Evolutionary conservation across 2,113 vertebrate species (phyloP), one percentile per base, ranked within the genome.

Genomic region (Dolichotis patagonum): DNA sequence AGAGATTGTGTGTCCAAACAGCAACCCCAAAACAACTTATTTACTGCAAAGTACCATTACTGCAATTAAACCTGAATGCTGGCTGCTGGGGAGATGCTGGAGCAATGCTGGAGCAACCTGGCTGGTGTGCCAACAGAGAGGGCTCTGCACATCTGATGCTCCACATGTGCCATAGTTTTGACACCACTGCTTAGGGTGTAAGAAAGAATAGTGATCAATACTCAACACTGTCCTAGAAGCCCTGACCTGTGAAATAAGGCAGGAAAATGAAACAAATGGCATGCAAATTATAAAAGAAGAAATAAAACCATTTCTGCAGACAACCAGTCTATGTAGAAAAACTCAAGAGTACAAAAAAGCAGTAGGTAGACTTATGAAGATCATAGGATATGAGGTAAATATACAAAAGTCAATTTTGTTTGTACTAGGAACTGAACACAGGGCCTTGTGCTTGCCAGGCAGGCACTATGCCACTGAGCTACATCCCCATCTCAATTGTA

Each of bases 211-310:
- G 16, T 71, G n/a, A 80, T 32, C 54, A 63, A 71, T n/a, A 94
- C 67, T 67, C 24, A 56, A 65, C 67, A 38, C 32, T 92, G 41
- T 52, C 52, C 24, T 43, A 11, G 69, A 88, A 88, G 52, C 78
- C 35, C 81, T 85, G 77, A 75, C 28, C 46, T 73, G 67, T 71
- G 67, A 71, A 90, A 82, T 94, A 49, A 90, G 46, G 73, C 46
- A 56, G 91, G 85, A 85, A 81, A 85, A 91, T 38, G 62, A 88
- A 96, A 86, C 69, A 95, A 82, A 91, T 10, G 67, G 56, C 24
- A 85, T 22, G 80, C n/a, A n/a, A 58, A 88, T 41, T 24, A 43
- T 69, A 91, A 94, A 71, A 93, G 28, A 73, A 75, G n/a, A 91
- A 97, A 93, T n/a, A 32, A 91, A 85, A 80, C 24, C 38, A 46